Evolutionary conservation across 2,888 invertebrate genomes (phyloP).

Genomic region (Melikaiella ostensackeni): DNA sequence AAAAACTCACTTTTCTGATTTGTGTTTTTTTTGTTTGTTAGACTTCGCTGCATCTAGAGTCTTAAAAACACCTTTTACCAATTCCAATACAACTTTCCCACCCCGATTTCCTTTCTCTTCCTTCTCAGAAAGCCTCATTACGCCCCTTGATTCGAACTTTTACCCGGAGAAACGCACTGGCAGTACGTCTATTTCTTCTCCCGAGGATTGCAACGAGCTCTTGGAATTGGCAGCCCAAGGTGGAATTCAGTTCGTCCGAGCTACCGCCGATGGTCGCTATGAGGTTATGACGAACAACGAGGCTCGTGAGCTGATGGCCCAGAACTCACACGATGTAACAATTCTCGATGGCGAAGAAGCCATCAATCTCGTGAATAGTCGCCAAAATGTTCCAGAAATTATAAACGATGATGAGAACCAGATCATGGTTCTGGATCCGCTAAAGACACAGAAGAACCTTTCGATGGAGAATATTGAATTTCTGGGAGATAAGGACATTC

Average conservation of each 20-base stretch:
- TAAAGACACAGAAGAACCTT: slow-evolving; percentile 58
- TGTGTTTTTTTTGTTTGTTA: not conserved
- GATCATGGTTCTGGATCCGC: slow-evolving; percentile 69
- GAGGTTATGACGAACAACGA: slow-evolving; percentile 76
- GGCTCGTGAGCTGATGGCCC: slow-evolving; percentile 75
- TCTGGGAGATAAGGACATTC: slow-evolving; percentile 70
- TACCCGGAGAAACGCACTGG: slow-evolving; percentile 45
- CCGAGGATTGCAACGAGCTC: slow-evolving; percentile 73
- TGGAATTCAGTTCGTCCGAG: slow-evolving; percentile 76
- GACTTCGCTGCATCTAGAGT: not conserved
- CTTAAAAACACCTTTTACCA: slow-evolving; percentile 9
- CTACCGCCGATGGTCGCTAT: slow-evolving; percentile 76
- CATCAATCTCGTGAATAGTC: slow-evolving; percentile 65
- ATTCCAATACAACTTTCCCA: slow-evolving; percentile 31
- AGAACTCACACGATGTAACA: slow-evolving; percentile 74
- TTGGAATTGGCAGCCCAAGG: slow-evolving; percentile 75
- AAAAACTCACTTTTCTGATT: not conserved
- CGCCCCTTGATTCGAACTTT: slow-evolving; percentile 49
- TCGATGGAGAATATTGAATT: slow-evolving; percentile 66
- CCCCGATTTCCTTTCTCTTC: slow-evolving; percentile 47
- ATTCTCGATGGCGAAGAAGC: slow-evolving; percentile 72
- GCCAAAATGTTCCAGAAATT: slow-evolving; percentile 10
- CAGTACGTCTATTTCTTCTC: slow-evolving; percentile 47
- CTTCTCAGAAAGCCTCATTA: slow-evolving; percentile 52
- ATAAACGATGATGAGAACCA: slow-evolving; percentile 11